Evolutionary conservation across 1,140 invertebrate species (phyloP), one percentile per base, ranked within the genome.

Genomic region (Microplitis demolitor): DNA sequence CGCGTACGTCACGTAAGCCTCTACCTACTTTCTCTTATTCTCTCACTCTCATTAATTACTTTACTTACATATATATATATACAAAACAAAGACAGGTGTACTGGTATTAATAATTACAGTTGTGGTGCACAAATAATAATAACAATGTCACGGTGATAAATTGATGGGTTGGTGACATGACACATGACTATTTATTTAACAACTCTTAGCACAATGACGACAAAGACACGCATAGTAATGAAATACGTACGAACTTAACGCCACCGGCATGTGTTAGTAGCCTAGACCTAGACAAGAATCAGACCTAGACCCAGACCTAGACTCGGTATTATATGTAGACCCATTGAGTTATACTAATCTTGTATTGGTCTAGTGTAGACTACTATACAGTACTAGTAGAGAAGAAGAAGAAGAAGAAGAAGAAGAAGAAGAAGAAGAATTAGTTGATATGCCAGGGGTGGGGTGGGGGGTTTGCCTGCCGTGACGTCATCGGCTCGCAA

Each of bases 281-380:
- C 64, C 64, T 66, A 51, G 64, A 66, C 35, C 37, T 66, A 66
- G 60, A 35, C 64, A 50, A 66, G 64, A 50, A 37, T 39, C 45
- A 51, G 64, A 66, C 35, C 37, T 66, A 66, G 37, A 53, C 64
- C 64, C 50, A 66, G 64, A 66, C 64, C 64, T 66, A 51, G 64
- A 66, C 35, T 31, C 45, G 16, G 14, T 58, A 31, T 58, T 58
- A 58, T 24, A 58, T 58, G 56, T 58, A 45, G 39, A 45, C 56
- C 56, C 56, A 58, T 58, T 58, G 56, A 58, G 56, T 24, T 58
- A 31, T 9, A 9, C 16, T 58, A 31, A 16, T 24, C 56, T 16
- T 24, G 9, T 58, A 16, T 24, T 24, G 16, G 16, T 58, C 56
- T 58, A 58, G 14, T 16, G 24, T n/a, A 14, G 5, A 6, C 9